These are phyloP conservation scores for Spialia ferax DNA, from an alignment of 2,888 invertebrate species.

Conservation along the genomic window DNA sequence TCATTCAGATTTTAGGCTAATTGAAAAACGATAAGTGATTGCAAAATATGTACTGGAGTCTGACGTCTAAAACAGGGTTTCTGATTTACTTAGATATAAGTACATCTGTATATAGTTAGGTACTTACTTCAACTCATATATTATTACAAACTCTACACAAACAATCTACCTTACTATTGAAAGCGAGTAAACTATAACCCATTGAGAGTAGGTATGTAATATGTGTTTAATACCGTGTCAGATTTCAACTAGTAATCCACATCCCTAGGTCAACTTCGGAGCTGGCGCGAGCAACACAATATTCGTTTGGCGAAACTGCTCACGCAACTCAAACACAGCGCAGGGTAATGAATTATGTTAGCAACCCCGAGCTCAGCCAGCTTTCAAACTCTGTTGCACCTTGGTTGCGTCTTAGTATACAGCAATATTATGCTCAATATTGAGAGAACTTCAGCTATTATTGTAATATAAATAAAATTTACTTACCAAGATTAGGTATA, in stretches of 20 bases:
- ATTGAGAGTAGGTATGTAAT: background rate
- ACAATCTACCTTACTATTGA: background rate
- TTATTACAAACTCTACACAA: background rate
- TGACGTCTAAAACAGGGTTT: too few relatives aligned
- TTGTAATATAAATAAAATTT: too few relatives aligned
- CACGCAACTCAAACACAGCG: constrained; percentile 55
- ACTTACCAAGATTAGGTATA: too few relatives aligned
- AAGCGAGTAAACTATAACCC: background rate
- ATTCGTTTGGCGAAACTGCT: constrained; percentile 52
- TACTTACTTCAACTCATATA: too few relatives aligned
- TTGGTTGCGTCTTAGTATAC: background rate
- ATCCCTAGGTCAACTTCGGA: background rate
- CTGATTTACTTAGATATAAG: too few relatives aligned
- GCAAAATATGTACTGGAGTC: too few relatives aligned
- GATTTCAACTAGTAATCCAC: background rate
- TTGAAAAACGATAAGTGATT: too few relatives aligned
- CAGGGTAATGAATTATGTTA: constrained; percentile 81
- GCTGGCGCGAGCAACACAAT: constrained; percentile 11
- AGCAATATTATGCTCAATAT: background rate
- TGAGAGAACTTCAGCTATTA: background rate
- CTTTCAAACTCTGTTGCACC: constrained; percentile 3
- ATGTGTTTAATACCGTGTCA: background rate
- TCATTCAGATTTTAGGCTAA: too few relatives aligned
- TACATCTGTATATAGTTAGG: too few relatives aligned
- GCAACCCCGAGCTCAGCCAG: constrained; percentile 65